phyloP scores from a whole-genome alignment of 1,140 invertebrate species.

The Ostrea edulis region DNA sequence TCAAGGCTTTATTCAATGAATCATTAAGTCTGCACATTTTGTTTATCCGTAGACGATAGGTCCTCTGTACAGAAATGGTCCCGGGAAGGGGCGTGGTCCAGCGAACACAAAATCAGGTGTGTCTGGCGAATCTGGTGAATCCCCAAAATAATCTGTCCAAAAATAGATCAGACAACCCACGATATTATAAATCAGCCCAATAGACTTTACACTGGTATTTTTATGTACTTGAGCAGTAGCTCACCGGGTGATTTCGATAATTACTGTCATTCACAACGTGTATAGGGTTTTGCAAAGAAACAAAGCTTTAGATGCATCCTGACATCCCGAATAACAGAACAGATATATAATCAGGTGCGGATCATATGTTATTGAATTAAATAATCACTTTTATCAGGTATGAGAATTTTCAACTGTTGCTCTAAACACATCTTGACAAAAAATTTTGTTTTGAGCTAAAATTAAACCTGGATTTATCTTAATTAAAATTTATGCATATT shows the following conservation, averaged over 20 bases:
- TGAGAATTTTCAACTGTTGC: too few species aligned
- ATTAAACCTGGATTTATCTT: too few species aligned
- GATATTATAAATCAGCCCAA: neutral
- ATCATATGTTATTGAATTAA: too few species aligned
- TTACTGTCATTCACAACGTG: neutral
- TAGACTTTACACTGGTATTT: neutral
- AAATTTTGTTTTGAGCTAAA: too few species aligned
- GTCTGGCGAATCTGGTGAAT: neutral
- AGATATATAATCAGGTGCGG: too few species aligned
- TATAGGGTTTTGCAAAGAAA: neutral
- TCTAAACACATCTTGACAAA: too few species aligned
- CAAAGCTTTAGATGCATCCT: neutral
- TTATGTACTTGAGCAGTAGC: neutral
- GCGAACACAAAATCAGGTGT: neutral
- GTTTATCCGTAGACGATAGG: neutral
- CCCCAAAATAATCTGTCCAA: neutral
- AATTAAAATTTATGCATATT: too few species aligned
- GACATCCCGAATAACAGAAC: too few species aligned
- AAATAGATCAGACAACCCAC: neutral
- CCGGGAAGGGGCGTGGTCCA: neutral
- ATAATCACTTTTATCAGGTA: too few species aligned
- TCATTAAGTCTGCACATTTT: neutral
- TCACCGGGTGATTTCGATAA: neutral
- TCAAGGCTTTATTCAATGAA: too few species aligned
- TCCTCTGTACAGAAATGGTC: neutral